A percentile compares a stretch with the other conserved stretches of the same genome.
Conservation (phyloP, 2,888 invertebrate species). For the Thecocarcelia acutangulata region DNA sequence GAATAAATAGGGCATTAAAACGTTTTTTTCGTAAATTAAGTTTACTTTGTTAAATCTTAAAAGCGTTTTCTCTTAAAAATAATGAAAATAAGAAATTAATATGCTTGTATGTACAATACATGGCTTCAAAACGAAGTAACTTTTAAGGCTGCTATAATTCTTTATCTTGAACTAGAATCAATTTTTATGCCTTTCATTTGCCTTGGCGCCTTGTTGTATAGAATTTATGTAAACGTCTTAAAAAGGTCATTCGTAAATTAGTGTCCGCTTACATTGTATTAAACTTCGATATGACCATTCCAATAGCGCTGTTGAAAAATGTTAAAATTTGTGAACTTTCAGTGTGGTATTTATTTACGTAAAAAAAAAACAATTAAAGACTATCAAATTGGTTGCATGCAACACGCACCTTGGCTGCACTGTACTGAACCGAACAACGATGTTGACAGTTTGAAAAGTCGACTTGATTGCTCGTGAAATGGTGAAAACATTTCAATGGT, state of each 20-base stretch:
- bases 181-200: neutral
- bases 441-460: conserved; percentile 51
- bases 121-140: neutral
- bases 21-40: no score
- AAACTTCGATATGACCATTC: neutral
- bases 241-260: neutral
- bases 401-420: conserved; percentile 39
- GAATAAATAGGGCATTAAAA: no score
- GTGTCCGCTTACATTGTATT: neutral
- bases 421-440: conserved; percentile 5
- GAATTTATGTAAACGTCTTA: neutral
- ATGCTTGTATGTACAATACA: no score
- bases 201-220: neutral
- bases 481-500: neutral
- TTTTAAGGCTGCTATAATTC: conserved; percentile 2
- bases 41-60: no score
- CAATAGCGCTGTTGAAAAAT: neutral
- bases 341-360: neutral
- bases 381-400: conserved; percentile 35
- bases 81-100: no score
- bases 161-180: conserved; percentile 30
- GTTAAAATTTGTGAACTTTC: no score
- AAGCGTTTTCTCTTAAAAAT: no score
- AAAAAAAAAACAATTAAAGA: neutral
- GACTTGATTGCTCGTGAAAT: neutral